Conservation (phyloP, 2,113 vertebrate genomes). For the Lepidothrix coronata region DNA sequence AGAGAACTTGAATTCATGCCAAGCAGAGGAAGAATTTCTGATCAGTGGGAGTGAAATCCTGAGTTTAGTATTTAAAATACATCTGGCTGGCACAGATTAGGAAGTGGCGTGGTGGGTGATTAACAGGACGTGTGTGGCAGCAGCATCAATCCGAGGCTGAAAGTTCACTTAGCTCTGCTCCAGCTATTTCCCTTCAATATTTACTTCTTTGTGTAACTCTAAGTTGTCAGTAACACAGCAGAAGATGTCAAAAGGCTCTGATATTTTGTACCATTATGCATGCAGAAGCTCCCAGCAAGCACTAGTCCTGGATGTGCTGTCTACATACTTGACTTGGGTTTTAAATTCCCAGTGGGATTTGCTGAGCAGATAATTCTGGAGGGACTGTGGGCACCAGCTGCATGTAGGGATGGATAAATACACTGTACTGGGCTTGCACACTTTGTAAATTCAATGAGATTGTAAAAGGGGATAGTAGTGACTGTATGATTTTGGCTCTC, state of each 20-base stretch:
- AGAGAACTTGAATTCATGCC: neutral
- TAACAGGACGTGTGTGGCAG: neutral
- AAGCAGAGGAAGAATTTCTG: neutral
- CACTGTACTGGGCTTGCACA: conserved; percentile 31
- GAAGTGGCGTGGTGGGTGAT: neutral
- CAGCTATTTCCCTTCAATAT: neutral
- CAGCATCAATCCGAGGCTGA: neutral
- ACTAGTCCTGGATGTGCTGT: neutral
- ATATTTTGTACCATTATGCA: neutral
- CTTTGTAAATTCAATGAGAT: neutral
- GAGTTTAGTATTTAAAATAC: neutral
- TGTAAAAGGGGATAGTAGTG: conserved; percentile 40
- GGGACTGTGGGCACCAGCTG: conserved; percentile 18
- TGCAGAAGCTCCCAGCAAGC: conserved; percentile 10
- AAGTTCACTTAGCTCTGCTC: neutral
- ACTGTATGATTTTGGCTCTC: conserved; percentile 37
- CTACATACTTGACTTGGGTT: neutral
- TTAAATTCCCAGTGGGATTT: neutral
- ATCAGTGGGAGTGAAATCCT: neutral
- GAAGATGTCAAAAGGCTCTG: neutral
- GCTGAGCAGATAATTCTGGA: neutral
- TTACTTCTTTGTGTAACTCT: neutral
- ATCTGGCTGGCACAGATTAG: neutral
- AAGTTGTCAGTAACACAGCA: neutral
- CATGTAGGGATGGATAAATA: conserved; percentile 6